These are phyloP conservation scores for Hyaena hyaena DNA, from an alignment of 2,113 vertebrate species.

Conservation along the genomic window DNA sequence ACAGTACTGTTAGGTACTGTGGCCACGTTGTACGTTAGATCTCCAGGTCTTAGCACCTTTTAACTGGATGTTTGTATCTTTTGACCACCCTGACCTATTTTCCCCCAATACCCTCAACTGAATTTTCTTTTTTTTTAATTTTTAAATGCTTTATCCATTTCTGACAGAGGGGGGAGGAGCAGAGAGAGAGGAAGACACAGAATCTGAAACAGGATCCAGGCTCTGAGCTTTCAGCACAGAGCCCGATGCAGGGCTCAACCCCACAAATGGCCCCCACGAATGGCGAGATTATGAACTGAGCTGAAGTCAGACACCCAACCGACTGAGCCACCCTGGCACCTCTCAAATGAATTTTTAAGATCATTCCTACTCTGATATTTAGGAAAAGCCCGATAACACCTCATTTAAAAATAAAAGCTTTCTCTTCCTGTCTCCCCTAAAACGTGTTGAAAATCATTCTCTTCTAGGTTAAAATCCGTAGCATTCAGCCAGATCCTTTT, in stretches of 20 bases:
- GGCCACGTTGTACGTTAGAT: neutral
- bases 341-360: neutral
- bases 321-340: no score
- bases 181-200: no score
- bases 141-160: no score
- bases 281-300: no score
- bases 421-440: neutral
- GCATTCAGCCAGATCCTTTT: neutral
- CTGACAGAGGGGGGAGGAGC: no score
- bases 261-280: no score
- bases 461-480: neutral
- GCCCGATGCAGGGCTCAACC: no score
- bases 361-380: neutral
- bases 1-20: neutral
- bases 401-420: neutral
- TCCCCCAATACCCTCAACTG: no score
- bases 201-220: no score
- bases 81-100: neutral
- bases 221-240: no score
- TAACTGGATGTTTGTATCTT: neutral
- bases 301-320: no score
- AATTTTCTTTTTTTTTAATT: no score
- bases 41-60: neutral
- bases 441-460: constrained; percentile 31
- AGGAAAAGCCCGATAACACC: neutral